phyloP scores from a whole-genome alignment of 2,888 invertebrate species.

The Sinelater perroti region DNA sequence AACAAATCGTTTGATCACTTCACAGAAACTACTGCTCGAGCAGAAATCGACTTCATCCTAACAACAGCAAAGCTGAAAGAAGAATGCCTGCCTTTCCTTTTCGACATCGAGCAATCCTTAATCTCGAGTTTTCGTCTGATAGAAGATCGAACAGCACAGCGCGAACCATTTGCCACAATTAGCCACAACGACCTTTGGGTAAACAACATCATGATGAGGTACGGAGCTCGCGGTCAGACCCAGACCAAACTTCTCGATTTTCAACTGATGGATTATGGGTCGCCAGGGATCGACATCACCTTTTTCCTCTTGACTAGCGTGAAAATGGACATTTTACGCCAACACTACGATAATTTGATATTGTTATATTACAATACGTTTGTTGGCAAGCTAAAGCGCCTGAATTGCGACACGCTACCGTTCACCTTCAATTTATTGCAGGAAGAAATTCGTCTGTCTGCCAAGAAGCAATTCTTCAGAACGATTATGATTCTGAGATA shows the following conservation, averaged over 20 bases:
- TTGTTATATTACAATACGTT: conserved; percentile 62
- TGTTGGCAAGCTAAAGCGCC: conserved; percentile 53
- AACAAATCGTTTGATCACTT: conserved; percentile 25
- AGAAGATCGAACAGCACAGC: conserved; percentile 47
- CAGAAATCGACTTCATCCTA: conserved; percentile 27
- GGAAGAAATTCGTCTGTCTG: conserved; percentile 56
- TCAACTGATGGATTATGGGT: conserved; percentile 63
- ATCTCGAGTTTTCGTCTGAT: conserved; percentile 18
- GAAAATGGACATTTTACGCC: conserved; percentile 53
- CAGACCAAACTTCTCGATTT: conserved; percentile 64
- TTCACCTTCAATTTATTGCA: conserved; percentile 57
- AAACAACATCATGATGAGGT: conserved; percentile 67
- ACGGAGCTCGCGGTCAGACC: conserved; percentile 47
- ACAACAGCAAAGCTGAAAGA: conserved; percentile 24
- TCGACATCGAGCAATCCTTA: conserved; percentile 29
- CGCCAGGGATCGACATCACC: conserved; percentile 62
- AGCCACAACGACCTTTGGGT: conserved; percentile 68
- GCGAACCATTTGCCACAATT: conserved; percentile 63
- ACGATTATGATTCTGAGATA: no score
- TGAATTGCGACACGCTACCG: conserved; percentile 45
- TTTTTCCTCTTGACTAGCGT: conserved; percentile 65
- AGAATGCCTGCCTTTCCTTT: conserved; percentile 31
- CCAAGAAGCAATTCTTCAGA: conserved; percentile 54
- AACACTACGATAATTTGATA: conserved; percentile 61
- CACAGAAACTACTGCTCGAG: conserved; percentile 25